Conservation (phyloP, 2,113 vertebrate species). For the Petrocephalus zakoni region DNA sequence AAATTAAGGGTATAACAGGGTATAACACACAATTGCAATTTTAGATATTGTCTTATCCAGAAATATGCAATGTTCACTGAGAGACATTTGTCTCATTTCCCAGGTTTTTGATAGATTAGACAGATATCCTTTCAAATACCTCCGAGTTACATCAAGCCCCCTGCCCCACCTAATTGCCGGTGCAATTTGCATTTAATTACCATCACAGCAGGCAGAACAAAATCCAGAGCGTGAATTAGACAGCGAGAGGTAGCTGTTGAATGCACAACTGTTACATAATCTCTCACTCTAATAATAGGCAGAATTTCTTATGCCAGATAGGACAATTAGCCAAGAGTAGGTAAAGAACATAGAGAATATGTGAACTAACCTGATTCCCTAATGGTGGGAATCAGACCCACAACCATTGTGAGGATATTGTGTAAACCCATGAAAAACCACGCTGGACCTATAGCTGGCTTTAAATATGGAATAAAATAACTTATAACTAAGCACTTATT, state of each 20-base stretch:
- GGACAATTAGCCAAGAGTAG: background rate
- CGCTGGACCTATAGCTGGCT: background rate
- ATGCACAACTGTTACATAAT: background rate
- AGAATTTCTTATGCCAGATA: background rate
- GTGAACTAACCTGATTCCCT: background rate
- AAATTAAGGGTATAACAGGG: no score
- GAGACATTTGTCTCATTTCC: background rate
- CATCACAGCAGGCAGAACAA: background rate
- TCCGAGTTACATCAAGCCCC: background rate
- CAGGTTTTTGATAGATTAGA: background rate
- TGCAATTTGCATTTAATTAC: background rate
- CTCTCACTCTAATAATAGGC: background rate
- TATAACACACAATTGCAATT: background rate
- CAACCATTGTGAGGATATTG: background rate
- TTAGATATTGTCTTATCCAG: background rate
- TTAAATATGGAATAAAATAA: background rate
- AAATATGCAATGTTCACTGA: background rate
- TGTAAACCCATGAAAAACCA: background rate
- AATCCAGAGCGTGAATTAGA: background rate
- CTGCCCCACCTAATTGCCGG: background rate
- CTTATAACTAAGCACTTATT: no score
- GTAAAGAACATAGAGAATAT: background rate
- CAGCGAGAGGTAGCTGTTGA: background rate
- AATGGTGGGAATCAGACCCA: background rate
- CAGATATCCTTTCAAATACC: background rate